Evolutionary conservation across 1,140 invertebrate genomes (phyloP), one percentile per base, ranked within the genome.

Genomic region (Diorhabda sublineata): DNA sequence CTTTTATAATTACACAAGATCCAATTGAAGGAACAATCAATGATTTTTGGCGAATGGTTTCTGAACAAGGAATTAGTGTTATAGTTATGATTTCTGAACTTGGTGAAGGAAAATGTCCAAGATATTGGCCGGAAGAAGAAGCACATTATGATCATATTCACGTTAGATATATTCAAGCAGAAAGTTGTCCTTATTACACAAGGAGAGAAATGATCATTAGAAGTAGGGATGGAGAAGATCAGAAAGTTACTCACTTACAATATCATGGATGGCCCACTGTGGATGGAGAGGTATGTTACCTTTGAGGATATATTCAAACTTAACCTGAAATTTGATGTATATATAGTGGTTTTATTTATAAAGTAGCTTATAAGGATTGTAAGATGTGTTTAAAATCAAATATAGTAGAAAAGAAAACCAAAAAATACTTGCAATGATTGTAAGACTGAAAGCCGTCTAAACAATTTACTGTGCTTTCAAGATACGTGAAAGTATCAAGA

Each of bases 41-140:
- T 70, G 97, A 98, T 83, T 98, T 98, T 82, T 98, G 97, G 96
- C 86, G 95, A 78, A 97, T 98, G 95, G 89, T 98, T 61, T 93
- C 92, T 41, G 95, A 98, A 81, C 94, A 97, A 77, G 91, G 92
- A 80, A 90, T 97, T 43, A 88, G 89, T 59, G 95, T 94, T 2
- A 90, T 98, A 67, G 93, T 97, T 45, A 98, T 98, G 95, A 86
- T 98, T 56, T 97, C 95, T 59, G 94, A 96, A 81, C 87, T 96
- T 79, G 87, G 88, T 57, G 77, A 81, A 63, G 71, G 89, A 69
- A 93, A 93, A 78, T 97, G 95, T 82, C 92, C 90, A 47, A 86
- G 92, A 6, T 97, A 98, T 81, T 97, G 95, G 95, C 93, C 95
- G 56, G 93, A 95, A 76, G 93, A 95, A 76, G 92, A 93, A 75